Evolutionary conservation across 2,797 vertebrate genomes (phyloP), one percentile per base, ranked within the genome.

Genomic region (Spinus pinus): DNA sequence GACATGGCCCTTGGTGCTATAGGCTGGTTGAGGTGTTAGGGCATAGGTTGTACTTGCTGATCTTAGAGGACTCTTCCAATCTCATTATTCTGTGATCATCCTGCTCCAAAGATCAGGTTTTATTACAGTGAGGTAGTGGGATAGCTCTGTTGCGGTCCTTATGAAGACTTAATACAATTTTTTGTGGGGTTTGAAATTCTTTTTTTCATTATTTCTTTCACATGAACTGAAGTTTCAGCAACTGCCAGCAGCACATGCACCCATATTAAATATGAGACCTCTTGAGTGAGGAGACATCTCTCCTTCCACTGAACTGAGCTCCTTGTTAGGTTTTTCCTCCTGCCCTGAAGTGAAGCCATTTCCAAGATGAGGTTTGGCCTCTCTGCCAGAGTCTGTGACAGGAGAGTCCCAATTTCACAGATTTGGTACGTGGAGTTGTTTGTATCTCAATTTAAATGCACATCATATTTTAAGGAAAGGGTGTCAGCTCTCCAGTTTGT

Each of bases 341-440:
- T 64, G 39, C 20, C 14, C 28, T 33, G 46, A n/a, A 17, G 24
- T 3, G 15, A 41, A 67, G 47, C 15, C 6, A 30, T 37, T 66
- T 47, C 28, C 31, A 28, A n/a, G 25, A 16, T 31, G 8, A 44
- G 13, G 14, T 72, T 33, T 72, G n/a, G 18, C 56, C 15, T 8
- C 23, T 64, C 37, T 35, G 25, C 81, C 22, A 7, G 20, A 6
- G 33, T 8, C 61, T 31, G 0, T 44, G 61, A 11, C 27, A 54
- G 53, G 13, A 27, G 28, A 50, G 7, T 39, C 24, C 18, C 2
- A 0, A 0, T 61, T 35, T 25, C 5, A 4, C 54, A 28, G 0
- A 9, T 72, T 28, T 44, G 37, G 9, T 71, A 8, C 4, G 0
- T 14, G 13, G 28, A 11, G 7, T 39, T 49, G n/a, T 41, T 85